Percentiles rank a stretch among this genome's conserved stretches.
Evolutionary conservation across 2,113 vertebrate species (phyloP).

Genomic region (Prochilodus magdalenae): DNA sequence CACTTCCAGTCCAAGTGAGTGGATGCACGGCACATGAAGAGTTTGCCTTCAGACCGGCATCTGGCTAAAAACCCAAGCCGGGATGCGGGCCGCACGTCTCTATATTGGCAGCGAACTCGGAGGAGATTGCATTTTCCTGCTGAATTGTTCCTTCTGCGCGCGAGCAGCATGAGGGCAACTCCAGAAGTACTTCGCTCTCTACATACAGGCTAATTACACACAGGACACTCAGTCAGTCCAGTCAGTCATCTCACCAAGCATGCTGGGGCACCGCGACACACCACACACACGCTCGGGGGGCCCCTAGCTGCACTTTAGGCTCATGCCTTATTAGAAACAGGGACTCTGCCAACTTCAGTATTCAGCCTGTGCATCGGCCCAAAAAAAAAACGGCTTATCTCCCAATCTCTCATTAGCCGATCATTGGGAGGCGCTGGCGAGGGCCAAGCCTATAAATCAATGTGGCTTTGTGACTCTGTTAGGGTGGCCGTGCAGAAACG

Average conservation of each 20-base stretch:
- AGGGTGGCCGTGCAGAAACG: conserved; percentile 77
- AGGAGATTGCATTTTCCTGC: conserved; percentile 72
- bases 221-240: background rate
- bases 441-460: conserved; percentile 89
- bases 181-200: conserved; percentile 22
- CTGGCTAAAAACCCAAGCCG: too few relatives aligned
- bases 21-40: conserved; percentile 37
- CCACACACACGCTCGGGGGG: conserved; percentile 26
- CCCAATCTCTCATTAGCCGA: conserved; percentile 79
- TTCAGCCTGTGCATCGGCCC: conserved; percentile 60
- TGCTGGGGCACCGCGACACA: background rate
- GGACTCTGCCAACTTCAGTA: conserved; percentile 60
- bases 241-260: conserved; percentile 7
- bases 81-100: conserved; percentile 43
- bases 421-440: conserved; percentile 81
- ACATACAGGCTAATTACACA: conserved; percentile 2
- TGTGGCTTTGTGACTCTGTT: conserved; percentile 82
- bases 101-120: conserved; percentile 59
- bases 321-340: conserved; percentile 60
- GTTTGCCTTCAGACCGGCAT: conserved; percentile 22
- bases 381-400: too few relatives aligned
- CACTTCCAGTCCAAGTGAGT: background rate
- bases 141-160: conserved; percentile 40
- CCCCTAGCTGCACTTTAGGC: conserved; percentile 50
- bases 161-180: conserved; percentile 34